Evolutionary conservation across 2,113 vertebrate genomes (phyloP), one percentile per base, ranked within the genome.

Genomic region (Nothocercus julius): DNA sequence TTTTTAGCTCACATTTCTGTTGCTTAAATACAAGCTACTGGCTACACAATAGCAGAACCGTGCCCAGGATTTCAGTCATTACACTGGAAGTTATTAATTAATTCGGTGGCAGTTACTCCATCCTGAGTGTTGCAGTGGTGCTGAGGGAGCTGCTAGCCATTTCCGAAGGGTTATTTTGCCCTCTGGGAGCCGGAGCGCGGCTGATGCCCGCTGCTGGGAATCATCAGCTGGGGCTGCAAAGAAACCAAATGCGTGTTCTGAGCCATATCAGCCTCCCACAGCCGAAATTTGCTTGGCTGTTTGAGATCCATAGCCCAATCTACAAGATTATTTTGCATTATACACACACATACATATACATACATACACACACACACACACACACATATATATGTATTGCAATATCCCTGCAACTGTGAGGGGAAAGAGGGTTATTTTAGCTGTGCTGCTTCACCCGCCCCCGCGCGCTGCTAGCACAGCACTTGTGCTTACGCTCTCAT

Each of bases 11-110:
- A 1, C 9, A 0, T 8, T 32, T 7, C 1, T 21, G 22, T 9
- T 13, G 1, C n/a, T 73, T 3, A 1, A 4, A 1, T 2, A 0
- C 1, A 13, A 22, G 20, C 24, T 14, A 15, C 1, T 24, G 51
- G 54, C 69, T 59, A 53, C 75, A 58, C 49, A 34, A 70, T n/a
- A 81, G 79, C 93, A 66, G 17, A 22, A 54, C 32, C 69, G 70
- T 7, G 53, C 27, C 62, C 67, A 27, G 64, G 9, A 38, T 27
- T 24, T 12, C 3, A 53, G 20, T 61, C 83, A 20, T 80, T 63
- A 34, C 30, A 34, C 17, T 53, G 25, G 14, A 49, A 49, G 49
- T 49, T 72, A 30, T 30, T 27, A 53, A 13, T 27, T 27, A 53
- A 53, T 27, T 27, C 51, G 27, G 13, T 53, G 51, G 51, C 27